Evolutionary conservation across 1,140 invertebrate genomes (phyloP), one percentile per base, ranked within the genome.

Genomic region (Latrodectus geometricus): DNA sequence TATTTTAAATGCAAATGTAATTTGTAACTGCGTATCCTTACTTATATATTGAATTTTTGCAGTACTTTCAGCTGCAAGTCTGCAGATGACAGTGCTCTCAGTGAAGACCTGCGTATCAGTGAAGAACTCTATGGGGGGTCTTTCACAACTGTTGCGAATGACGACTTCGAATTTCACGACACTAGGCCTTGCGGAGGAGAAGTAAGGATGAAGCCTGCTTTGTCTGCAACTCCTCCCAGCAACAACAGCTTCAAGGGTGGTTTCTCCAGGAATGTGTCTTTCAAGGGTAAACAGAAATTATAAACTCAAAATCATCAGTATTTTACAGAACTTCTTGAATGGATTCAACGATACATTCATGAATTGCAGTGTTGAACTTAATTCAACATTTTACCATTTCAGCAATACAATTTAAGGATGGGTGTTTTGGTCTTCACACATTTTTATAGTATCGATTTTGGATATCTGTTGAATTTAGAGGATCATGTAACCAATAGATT

Each of bases 141-240:
- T 9, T 94, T 93, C 17, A 94, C 94, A 7, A 94, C 94, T 0
- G 93, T 93, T 54, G 94, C 93, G 14, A 94, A 94, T 88, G 93
- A 94, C 88, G 94, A 94, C 89, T 94, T 94, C 88, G 93, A 94
- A 88, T 94, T 93, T 89, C 94, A 93, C 87, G 88, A 89, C 65
- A 89, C 89, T 0, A 72, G 89, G 8, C 82, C 88, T 11, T 86
- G 86, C 17, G 86, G 69, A 50, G 87, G 82, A 23, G 73, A 88
- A 50, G 73, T 86, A 48, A 75, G 65, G 66, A 52, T 85, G 83
- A 84, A 86, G 48, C 77, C 78, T 8, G 35, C 49, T 69, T 20
- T 70, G 56, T 70, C 50, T 56, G 74, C 15, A 14, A 88, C 69
- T 15, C 86, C 15, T 56, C 84, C 69, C 35, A 61, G 70, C 68